A percentile compares a stretch with the other conserved stretches of the same genome.
Evolutionary conservation across 2,888 invertebrate species (phyloP).

Genomic region (Eudemis profundana): DNA sequence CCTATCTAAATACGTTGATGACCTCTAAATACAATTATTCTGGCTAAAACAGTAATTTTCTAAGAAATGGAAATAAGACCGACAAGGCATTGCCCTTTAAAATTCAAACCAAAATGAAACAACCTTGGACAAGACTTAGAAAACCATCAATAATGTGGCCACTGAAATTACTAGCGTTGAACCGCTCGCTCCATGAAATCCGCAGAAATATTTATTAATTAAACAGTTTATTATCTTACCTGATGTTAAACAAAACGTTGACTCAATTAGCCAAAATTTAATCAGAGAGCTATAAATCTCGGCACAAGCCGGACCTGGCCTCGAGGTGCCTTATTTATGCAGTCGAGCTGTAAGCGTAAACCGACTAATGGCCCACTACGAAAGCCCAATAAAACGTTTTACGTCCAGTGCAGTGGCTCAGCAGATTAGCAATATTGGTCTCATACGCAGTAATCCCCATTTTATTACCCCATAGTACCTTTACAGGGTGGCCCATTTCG

Average conservation of each 20-base stretch:
- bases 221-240: background rate
- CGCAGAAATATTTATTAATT: background rate
- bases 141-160: too few species aligned
- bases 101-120: too few species aligned
- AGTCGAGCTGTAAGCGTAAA: slow-evolving; percentile 44
- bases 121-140: too few species aligned
- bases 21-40: too few species aligned
- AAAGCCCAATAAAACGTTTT: slow-evolving; percentile 69
- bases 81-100: too few species aligned
- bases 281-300: slow-evolving; percentile 30
- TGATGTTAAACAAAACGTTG: background rate
- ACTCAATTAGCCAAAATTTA: slow-evolving; percentile 28
- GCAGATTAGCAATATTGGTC: slow-evolving; percentile 59
- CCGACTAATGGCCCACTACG: slow-evolving; percentile 58
- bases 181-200: too few species aligned
- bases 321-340: slow-evolving; percentile 20
- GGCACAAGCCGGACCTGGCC: slow-evolving; percentile 1
- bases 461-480: slow-evolving; percentile 34
- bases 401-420: slow-evolving; percentile 59
- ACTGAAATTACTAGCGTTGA: too few species aligned
- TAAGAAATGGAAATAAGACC: too few species aligned
- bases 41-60: too few species aligned
- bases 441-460: slow-evolving; percentile 47
- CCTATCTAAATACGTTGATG: too few species aligned
- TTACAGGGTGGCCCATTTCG: too few species aligned